These are phyloP conservation scores for Phocoena phocoena DNA, from an alignment of 2,113 vertebrate species.

Conservation along the genomic window DNA sequence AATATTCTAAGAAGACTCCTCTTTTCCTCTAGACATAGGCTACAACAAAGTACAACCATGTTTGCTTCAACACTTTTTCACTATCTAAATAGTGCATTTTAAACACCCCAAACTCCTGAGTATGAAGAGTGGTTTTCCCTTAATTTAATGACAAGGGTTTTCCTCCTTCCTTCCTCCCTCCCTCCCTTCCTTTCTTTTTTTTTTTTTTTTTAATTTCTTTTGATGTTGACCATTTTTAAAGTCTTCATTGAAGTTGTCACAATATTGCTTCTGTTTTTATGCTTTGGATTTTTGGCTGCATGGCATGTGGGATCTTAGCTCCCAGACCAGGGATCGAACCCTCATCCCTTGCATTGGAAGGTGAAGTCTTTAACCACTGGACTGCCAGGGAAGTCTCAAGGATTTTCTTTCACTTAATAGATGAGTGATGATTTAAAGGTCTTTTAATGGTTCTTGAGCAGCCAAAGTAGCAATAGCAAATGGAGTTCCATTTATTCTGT, in stretches of 20 bases:
- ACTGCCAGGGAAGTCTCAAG: not conserved
- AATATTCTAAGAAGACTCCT: not conserved
- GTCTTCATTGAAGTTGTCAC: too few relatives aligned
- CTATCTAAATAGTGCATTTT: slow-evolving; percentile 11
- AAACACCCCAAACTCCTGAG: not conserved
- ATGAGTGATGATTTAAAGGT: not conserved
- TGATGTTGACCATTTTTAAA: too few relatives aligned
- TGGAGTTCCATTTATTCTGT: slow-evolving; percentile 7
- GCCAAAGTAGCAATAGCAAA: slow-evolving; percentile 12
- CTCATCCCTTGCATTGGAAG: too few relatives aligned
- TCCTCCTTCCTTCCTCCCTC: not conserved
- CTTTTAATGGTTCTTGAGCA: not conserved
- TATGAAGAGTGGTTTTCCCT: not conserved
- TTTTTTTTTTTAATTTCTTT: too few relatives aligned
- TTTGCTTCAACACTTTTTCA: not conserved
- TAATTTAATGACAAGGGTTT: slow-evolving; percentile 16
- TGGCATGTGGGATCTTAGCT: too few relatives aligned
- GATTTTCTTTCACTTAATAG: slow-evolving; percentile 43
- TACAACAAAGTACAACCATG: not conserved
- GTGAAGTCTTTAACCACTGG: too few relatives aligned
- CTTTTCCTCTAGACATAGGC: not conserved
- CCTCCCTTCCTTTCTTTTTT: too few relatives aligned
- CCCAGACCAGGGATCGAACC: too few relatives aligned
- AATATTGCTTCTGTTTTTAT: too few relatives aligned
- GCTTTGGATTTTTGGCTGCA: too few relatives aligned